Evolutionary conservation across 2,888 invertebrate species (phyloP).

Genomic region (Bellardia pandia): DNA sequence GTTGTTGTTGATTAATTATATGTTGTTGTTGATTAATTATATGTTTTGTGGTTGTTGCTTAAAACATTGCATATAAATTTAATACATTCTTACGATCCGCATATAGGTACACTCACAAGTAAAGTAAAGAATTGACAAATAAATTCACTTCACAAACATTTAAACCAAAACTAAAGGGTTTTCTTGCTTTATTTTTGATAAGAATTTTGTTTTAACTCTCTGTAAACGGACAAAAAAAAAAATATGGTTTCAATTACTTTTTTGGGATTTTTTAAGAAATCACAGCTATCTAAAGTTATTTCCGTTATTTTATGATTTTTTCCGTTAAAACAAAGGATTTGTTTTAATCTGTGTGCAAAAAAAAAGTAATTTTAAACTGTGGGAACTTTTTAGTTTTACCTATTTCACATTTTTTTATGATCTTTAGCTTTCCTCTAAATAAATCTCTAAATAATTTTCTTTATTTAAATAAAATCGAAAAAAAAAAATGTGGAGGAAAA

Average conservation of each 20-base stretch:
- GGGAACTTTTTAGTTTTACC: constrained; percentile 56
- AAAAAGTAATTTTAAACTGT: constrained; percentile 44
- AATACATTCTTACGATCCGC: too few species aligned
- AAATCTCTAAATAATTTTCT: constrained; percentile 66
- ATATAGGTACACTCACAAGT: too few species aligned
- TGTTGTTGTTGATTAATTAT: too few species aligned
- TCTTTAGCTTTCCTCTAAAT: constrained; percentile 67
- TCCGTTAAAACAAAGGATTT: constrained; percentile 64
- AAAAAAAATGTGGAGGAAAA: not conserved
- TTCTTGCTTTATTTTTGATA: constrained; percentile 1
- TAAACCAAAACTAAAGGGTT: constrained; percentile 73
- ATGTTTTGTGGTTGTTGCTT: too few species aligned
- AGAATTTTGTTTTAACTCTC: not conserved
- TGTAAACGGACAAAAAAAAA: not conserved
- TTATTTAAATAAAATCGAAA: constrained; percentile 13
- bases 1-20: too few species aligned
- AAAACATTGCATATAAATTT: too few species aligned
- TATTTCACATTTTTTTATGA: constrained; percentile 47
- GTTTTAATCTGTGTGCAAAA: constrained; percentile 28
- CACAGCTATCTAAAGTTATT: constrained; percentile 54
- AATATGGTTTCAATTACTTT: constrained; percentile 71
- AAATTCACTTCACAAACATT: too few species aligned
- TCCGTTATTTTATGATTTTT: constrained; percentile 66
- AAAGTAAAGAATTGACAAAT: too few species aligned
- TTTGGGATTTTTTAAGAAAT: constrained; percentile 26